phyloP scores from a whole-genome alignment of 2,113 vertebrate species.

The Apus apus region DNA sequence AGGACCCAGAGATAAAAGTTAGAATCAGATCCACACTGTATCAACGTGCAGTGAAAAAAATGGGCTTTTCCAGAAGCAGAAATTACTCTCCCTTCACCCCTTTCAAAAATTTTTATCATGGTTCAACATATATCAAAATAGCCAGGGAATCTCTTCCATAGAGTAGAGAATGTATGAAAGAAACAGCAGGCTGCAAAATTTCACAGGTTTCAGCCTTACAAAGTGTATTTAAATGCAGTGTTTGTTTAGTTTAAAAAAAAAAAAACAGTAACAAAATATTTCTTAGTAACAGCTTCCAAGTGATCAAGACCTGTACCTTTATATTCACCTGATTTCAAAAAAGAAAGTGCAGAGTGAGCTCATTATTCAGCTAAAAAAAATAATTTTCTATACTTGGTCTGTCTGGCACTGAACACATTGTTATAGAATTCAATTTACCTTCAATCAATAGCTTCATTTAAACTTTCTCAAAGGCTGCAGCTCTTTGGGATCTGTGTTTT shows the following conservation, averaged over 20 bases:
- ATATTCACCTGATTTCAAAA: not conserved
- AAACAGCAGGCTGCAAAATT: not conserved
- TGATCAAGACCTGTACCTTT: not conserved
- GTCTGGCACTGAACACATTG: not conserved
- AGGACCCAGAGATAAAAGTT: slow-evolving; percentile 13
- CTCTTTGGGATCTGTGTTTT: not conserved
- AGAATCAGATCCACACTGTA: not conserved
- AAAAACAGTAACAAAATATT: not conserved
- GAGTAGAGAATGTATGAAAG: not conserved
- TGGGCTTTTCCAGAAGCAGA: not conserved
- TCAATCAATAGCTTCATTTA: slow-evolving; percentile 27
- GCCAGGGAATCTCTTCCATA: not conserved
- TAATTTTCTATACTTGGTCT: not conserved
- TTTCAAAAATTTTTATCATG: slow-evolving; percentile 3
- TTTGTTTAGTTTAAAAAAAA: not conserved
- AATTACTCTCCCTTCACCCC: not conserved
- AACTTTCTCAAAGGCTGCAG: slow-evolving; percentile 4
- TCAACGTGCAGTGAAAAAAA: slow-evolving; percentile 25
- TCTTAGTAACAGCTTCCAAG: not conserved
- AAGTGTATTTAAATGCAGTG: not conserved
- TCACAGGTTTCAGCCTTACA: not conserved
- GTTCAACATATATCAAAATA: not conserved
- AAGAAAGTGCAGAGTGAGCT: not conserved
- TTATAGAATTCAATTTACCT: slow-evolving; percentile 17
- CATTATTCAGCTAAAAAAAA: not conserved